Conservation (phyloP, 1,140 invertebrate species). For the Diorhabda carinulata region DNA sequence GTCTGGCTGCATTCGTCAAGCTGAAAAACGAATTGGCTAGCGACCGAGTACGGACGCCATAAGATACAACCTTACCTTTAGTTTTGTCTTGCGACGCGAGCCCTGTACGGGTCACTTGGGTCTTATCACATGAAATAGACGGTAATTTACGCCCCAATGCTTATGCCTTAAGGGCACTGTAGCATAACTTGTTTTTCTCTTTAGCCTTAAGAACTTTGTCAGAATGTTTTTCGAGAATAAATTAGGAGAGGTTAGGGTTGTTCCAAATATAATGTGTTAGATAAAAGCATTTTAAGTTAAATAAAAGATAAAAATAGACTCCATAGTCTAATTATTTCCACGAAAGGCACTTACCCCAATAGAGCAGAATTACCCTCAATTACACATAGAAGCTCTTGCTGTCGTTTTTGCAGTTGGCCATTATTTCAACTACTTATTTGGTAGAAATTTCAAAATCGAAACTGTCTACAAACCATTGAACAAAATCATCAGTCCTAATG, state of each 20-base stretch:
- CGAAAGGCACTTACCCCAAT: constrained; percentile 41
- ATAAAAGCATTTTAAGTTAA: no score
- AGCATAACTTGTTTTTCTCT: constrained; percentile 15
- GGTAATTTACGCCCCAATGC: no score
- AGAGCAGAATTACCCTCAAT: constrained; percentile 28
- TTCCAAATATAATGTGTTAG: neutral
- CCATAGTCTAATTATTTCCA: constrained; percentile 50
- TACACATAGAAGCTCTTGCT: no score
- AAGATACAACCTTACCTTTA: constrained; percentile 1
- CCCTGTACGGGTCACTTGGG: no score
- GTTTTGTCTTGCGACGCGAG: neutral
- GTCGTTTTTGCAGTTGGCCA: no score
- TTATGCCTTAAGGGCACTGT: neutral
- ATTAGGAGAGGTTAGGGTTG: constrained; percentile 45
- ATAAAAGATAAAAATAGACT: constrained; percentile 43
- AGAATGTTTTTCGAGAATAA: constrained; percentile 45
- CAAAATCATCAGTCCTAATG: constrained; percentile 6
- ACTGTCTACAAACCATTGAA: no score
- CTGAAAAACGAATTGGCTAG: constrained; percentile 11
- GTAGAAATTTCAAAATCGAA: no score
- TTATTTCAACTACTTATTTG: no score
- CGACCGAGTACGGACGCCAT: neutral
- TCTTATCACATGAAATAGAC: no score
- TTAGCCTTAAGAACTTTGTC: neutral
- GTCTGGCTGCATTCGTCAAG: no score